Conservation (phyloP, 2,888 invertebrate genomes). For the Branchellion lobata region DNA sequence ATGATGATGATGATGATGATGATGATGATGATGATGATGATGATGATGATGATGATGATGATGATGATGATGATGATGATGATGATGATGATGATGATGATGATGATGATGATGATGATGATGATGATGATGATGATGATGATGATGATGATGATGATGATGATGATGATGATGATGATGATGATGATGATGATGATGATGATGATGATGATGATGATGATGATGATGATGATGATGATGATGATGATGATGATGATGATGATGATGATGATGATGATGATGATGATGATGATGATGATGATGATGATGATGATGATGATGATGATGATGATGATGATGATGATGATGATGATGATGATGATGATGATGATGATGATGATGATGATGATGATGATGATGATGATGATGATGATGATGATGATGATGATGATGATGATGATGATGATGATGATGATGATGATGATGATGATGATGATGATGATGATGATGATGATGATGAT, state of each 20-base stretch:
- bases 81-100: neutral
- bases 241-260: neutral
- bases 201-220: neutral
- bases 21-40: constrained; percentile 21
- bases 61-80: neutral
- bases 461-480: constrained; percentile 12
- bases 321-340: neutral
- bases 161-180: neutral
- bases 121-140: neutral
- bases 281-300: neutral
- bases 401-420: neutral
- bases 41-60: neutral
- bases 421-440: neutral
- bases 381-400: constrained; percentile 2
- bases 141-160: neutral
- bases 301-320: neutral
- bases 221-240: neutral
- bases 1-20: constrained; percentile 13
- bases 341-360: neutral
- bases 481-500: neutral
- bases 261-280: neutral
- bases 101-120: neutral
- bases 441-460: neutral
- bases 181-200: neutral
- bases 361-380: constrained; percentile 27